Evolutionary conservation across 2,113 vertebrate genomes (phyloP), one percentile per base, ranked within the genome.

Genomic region (Phalacrocorax aristotelis): DNA sequence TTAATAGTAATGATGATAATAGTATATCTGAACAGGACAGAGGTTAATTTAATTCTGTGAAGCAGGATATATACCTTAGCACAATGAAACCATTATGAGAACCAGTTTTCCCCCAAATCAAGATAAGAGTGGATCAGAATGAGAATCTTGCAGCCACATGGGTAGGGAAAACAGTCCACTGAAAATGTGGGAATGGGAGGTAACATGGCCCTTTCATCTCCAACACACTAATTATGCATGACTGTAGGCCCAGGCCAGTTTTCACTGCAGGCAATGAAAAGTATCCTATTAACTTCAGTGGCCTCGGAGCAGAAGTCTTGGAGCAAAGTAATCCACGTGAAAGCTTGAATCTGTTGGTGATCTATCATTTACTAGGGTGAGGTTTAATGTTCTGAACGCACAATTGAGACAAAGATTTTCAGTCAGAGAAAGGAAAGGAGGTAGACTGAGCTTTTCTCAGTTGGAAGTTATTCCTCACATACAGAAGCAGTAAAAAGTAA

Each of bases 121-220:
- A 93, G 75, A 87, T 94, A 95, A 93, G 82, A 74, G 44, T 30
- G 89, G 89, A 77, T 46, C 30, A 66, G 66, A 96, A 93, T 83
- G 78, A 96, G 87, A 95, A 90, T 81, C 91, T 97, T 95, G 91
- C 75, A 88, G 75, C 93, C 94, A 95, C 78, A 90, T 96, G 88
- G 89, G 23, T 62, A 80, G 42, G 78, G 79, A 94, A 89, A 96
- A 74, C 42, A 85, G 62, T 79, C 87, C 85, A 91, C 78, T 83
- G 68, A 94, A 95, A 95, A 62, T 70, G 66, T 74, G 51, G 83
- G 49, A 93, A 91, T 1, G 9, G 64, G 42, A 88, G 78, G 70
- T 83, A 83, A 81, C 19, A 3, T 0, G 3, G 62, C 25, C 66
- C 70, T 95, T 97, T 96, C 71, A 88, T 95, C 87, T 95, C 85